A percentile compares a stretch with the other conserved stretches of the same genome.
phyloP scores from a whole-genome alignment of 35 echinoderm and acorn worm species.

The Anneissia japonica region DNA sequence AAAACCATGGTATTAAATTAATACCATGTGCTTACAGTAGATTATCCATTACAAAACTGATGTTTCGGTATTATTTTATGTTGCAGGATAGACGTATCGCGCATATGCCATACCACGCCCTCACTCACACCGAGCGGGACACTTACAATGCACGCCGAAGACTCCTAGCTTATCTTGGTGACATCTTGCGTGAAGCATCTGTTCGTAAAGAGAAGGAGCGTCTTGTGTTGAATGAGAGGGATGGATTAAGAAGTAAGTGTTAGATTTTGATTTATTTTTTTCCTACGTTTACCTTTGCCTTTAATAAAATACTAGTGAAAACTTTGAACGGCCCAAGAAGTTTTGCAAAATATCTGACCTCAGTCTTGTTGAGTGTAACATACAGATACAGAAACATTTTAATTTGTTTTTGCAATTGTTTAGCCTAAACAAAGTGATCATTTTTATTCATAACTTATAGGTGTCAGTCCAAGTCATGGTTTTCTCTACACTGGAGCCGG shows the following conservation, averaged over 20 bases:
- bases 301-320: neutral
- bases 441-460: slow-evolving; percentile 29
- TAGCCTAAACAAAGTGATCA: too few species aligned
- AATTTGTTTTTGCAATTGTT: too few species aligned
- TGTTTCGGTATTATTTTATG: too few species aligned
- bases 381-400: too few species aligned
- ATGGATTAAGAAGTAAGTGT: slow-evolving; percentile 75
- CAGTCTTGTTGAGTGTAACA: too few species aligned
- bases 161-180: slow-evolving; percentile 77
- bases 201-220: slow-evolving; percentile 57
- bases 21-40: too few species aligned
- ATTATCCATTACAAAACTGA: too few species aligned
- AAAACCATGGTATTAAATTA: too few species aligned
- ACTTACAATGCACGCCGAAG: slow-evolving; percentile 92
- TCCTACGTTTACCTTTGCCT: too few species aligned
- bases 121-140: slow-evolving; percentile 77
- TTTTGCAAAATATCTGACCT: too few species aligned
- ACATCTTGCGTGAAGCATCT: slow-evolving; percentile 69
- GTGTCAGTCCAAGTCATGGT: slow-evolving; percentile 72
- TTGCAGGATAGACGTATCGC: slow-evolving; percentile 92
- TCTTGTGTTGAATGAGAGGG: slow-evolving; percentile 38
- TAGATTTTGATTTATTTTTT: neutral
- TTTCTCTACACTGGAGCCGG: slow-evolving; percentile 91
- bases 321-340: neutral
- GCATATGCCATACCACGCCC: slow-evolving; percentile 86